A percentile compares a stretch with the other conserved stretches of the same genome.
Conservation (phyloP, 2,888 invertebrate genomes). For the Stenodera caucasica region DNA sequence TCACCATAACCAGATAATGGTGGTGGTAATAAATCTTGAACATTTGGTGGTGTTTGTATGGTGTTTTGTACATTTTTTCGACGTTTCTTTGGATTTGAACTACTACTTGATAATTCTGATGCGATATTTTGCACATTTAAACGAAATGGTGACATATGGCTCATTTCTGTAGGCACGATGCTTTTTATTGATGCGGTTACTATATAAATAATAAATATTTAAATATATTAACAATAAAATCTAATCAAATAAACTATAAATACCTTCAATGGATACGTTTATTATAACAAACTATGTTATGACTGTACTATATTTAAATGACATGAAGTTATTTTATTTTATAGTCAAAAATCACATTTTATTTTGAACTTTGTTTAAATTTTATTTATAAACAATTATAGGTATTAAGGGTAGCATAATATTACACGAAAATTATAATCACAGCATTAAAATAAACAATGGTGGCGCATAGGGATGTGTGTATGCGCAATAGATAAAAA, state of each 20-base stretch:
- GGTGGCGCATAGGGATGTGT: slow-evolving; percentile 6
- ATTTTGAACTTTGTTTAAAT: neutral
- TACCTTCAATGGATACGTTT: neutral
- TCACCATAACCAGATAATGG: slow-evolving; percentile 87
- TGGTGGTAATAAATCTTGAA: slow-evolving; percentile 82
- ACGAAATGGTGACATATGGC: slow-evolving; percentile 54
- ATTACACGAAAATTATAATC: slow-evolving; percentile 8
- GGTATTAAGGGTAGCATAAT: slow-evolving; percentile 6
- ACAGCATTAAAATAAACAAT: slow-evolving; percentile 13
- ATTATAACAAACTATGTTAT: neutral
- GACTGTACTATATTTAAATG: neutral
- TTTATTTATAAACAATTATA: neutral
- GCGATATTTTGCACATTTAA: slow-evolving; percentile 53
- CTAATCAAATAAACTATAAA: neutral
- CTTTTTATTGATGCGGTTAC: neutral
- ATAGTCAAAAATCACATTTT: neutral
- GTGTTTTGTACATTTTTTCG: slow-evolving; percentile 75
- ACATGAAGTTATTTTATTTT: neutral
- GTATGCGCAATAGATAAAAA: neutral
- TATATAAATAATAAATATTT: neutral
- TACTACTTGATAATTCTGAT: slow-evolving; percentile 67
- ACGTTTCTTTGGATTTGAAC: slow-evolving; percentile 85
- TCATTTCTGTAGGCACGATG: slow-evolving; percentile 42
- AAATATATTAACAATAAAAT: neutral
- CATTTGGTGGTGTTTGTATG: slow-evolving; percentile 69